Evolutionary conservation across 1,140 invertebrate genomes (phyloP).

Genomic region (Bombus polaris): DNA sequence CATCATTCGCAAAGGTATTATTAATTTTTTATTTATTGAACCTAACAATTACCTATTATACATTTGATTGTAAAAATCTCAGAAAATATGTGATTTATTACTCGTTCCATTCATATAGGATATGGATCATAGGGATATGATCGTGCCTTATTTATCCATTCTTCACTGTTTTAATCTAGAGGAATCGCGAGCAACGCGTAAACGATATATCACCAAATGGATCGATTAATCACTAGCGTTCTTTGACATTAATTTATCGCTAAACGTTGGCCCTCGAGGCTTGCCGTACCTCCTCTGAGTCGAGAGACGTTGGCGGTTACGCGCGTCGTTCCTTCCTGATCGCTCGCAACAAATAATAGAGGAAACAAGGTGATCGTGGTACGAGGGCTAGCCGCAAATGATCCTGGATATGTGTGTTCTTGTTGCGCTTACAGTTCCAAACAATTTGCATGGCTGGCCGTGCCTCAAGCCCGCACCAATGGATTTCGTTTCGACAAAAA

Average conservation of each 20-base stretch:
- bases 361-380: slow-evolving; percentile 34
- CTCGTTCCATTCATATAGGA: neutral
- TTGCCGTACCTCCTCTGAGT: neutral
- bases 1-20: neutral
- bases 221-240: slow-evolving; percentile 37
- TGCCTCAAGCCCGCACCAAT: slow-evolving; percentile 6
- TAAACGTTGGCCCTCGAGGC: slow-evolving; percentile 7
- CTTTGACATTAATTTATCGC: slow-evolving; percentile 43
- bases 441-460: slow-evolving; percentile 37
- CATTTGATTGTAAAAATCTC: neutral
- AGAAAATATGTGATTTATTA: neutral
- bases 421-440: slow-evolving; percentile 19
- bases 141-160: neutral
- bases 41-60: too few relatives aligned
- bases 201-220: neutral
- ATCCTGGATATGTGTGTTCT: slow-evolving; percentile 36
- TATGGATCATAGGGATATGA: neutral
- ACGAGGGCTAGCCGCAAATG: slow-evolving; percentile 30
- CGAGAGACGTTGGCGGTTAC: neutral
- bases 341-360: slow-evolving; percentile 33
- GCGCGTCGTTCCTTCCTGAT: slow-evolving; percentile 14
- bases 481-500: slow-evolving; percentile 33
- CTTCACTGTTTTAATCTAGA: neutral
- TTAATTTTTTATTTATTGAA: neutral
- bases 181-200: neutral